phyloP scores from a whole-genome alignment of 2,113 vertebrate species.

The Trachemys scripta region DNA sequence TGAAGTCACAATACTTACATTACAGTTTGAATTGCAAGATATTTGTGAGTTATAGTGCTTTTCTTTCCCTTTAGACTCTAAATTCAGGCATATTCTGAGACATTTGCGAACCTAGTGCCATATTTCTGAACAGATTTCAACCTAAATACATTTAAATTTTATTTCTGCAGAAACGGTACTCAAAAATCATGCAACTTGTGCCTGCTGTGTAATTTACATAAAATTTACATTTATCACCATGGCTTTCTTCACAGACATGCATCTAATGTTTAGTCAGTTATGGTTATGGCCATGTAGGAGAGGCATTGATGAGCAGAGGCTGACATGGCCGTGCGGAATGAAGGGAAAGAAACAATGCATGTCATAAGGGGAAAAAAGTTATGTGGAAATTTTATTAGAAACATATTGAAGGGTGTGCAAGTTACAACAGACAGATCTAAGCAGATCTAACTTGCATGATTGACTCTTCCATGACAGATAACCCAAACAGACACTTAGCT shows the following conservation, averaged over 20 bases:
- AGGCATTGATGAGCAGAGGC: not conserved
- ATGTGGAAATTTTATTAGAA: conserved; percentile 18
- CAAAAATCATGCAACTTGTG: not conserved
- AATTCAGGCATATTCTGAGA: conserved; percentile 3
- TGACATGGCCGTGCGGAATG: not conserved
- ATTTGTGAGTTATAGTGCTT: not conserved
- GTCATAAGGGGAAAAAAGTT: not conserved
- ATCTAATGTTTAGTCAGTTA: not conserved
- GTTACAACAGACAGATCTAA: conserved; percentile 36
- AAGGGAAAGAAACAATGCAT: not conserved
- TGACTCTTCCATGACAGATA: conserved; percentile 62
- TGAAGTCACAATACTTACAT: not conserved
- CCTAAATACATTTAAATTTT: not conserved
- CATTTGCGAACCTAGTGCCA: not conserved
- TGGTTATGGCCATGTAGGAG: not conserved
- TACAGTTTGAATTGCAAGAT: not conserved
- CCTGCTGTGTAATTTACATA: not conserved
- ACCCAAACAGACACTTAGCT: conserved; percentile 55
- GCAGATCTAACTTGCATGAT: not conserved
- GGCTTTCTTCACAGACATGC: not conserved
- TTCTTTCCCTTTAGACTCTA: not conserved
- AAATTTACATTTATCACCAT: not conserved
- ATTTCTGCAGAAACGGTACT: not conserved
- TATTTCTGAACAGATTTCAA: conserved; percentile 38
- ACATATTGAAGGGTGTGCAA: not conserved